phyloP scores from a whole-genome alignment of 1,140 invertebrate genomes.

The Cecropterus lyciades region DNA sequence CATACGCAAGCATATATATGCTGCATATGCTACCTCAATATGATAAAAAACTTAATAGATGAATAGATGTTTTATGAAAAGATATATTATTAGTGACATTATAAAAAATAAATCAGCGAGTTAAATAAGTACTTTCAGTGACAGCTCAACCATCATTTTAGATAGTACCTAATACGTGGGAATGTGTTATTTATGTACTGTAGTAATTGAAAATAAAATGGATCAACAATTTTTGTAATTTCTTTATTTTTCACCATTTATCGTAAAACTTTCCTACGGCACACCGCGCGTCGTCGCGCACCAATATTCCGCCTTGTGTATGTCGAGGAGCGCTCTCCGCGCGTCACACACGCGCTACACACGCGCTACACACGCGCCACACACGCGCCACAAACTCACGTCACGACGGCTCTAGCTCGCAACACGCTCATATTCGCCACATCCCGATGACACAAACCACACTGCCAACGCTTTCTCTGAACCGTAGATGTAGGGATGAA shows the following conservation, averaged over 20 bases:
- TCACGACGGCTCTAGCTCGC: slow-evolving; percentile 43
- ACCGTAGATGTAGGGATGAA: slow-evolving; percentile 6
- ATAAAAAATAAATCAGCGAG: too few relatives aligned
- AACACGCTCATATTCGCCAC: slow-evolving; percentile 40
- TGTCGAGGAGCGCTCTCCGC: slow-evolving; percentile 62
- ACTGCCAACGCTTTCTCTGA: neutral
- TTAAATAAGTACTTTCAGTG: too few relatives aligned
- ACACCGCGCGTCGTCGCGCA: slow-evolving; percentile 79
- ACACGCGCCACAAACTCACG: slow-evolving; percentile 25
- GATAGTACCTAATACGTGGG: too few relatives aligned
- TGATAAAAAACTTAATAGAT: too few relatives aligned
- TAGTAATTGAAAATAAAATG: slow-evolving; percentile 33
- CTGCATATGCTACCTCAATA: too few relatives aligned
- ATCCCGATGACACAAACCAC: neutral
- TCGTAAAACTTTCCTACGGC: slow-evolving; percentile 82
- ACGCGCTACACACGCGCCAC: too few relatives aligned
- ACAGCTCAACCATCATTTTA: too few relatives aligned
- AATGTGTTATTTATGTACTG: too few relatives aligned
- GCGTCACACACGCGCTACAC: slow-evolving; percentile 33
- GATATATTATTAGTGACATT: too few relatives aligned
- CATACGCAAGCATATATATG: too few relatives aligned
- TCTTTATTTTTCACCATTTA: slow-evolving; percentile 84
- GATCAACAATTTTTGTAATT: slow-evolving; percentile 65
- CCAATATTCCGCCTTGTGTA: slow-evolving; percentile 80
- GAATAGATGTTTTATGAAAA: too few relatives aligned